A percentile compares a stretch with the other conserved stretches of the same genome.
Evolutionary conservation across 2,888 invertebrate species (phyloP).

Genomic region (Pyrrhia umbra): DNA sequence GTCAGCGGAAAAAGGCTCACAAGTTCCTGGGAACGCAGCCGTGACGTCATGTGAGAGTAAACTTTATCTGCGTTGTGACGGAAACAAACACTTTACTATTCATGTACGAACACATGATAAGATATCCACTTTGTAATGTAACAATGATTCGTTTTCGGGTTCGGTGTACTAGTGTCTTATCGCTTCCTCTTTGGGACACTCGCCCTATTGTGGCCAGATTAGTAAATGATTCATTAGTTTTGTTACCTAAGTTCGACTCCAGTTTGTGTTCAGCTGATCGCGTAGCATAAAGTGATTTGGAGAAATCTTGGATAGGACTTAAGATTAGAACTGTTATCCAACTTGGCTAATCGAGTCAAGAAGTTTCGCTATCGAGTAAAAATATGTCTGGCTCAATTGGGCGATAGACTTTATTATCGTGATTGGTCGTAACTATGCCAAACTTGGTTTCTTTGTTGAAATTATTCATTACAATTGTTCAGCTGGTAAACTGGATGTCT

Average conservation of each 20-base stretch:
- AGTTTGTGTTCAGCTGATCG: slow-evolving; percentile 38
- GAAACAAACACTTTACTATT: slow-evolving; percentile 63
- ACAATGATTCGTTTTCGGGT: slow-evolving; percentile 81
- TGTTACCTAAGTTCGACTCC: slow-evolving; percentile 47
- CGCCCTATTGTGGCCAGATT: slow-evolving; percentile 80
- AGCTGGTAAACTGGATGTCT: slow-evolving; percentile 10
- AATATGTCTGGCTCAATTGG: slow-evolving; percentile 4
- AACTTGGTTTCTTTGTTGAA: background rate
- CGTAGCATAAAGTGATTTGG: slow-evolving; percentile 36
- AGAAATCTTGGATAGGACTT: slow-evolving; percentile 32
- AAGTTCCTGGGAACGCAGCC: slow-evolving; percentile 4
- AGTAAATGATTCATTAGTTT: slow-evolving; percentile 82
- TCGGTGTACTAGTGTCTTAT: slow-evolving; percentile 78
- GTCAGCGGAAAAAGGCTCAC: slow-evolving; percentile 20
- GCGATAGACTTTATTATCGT: background rate
- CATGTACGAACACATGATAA: slow-evolving; percentile 73
- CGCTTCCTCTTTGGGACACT: slow-evolving; percentile 82
- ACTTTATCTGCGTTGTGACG: slow-evolving; percentile 49
- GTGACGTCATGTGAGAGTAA: slow-evolving; percentile 43
- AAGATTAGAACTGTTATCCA: slow-evolving; percentile 17
- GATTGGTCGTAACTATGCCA: background rate
- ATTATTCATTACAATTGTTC: background rate
- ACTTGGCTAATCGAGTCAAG: slow-evolving; percentile 27
- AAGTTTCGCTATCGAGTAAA: slow-evolving; percentile 29
- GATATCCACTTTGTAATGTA: slow-evolving; percentile 73